Evolutionary conservation across 2,888 invertebrate genomes (phyloP).

Genomic region (Parnassius apollo): DNA sequence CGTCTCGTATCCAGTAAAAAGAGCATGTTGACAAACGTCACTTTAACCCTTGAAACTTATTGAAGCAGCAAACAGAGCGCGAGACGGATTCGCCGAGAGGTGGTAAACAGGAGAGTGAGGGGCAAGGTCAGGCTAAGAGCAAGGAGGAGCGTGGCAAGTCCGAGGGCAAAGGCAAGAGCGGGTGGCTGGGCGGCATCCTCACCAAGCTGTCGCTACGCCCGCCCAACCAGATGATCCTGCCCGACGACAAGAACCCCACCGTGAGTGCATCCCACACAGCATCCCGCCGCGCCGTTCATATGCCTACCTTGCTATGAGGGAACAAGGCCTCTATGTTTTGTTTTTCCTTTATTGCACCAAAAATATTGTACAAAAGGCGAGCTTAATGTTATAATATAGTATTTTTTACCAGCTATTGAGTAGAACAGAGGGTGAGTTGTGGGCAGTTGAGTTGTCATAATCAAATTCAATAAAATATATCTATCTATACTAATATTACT

Average conservation of each 20-base stretch:
- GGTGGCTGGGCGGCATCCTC: conserved; percentile 94
- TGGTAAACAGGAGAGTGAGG: conserved; percentile 8
- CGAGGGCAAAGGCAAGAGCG: conserved; percentile 53
- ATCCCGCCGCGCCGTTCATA: conserved; percentile 34
- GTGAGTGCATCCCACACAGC: conserved; percentile 75
- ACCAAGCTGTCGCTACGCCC: conserved; percentile 90
- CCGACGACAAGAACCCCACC: conserved; percentile 95
- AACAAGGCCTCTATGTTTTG: too few relatives aligned
- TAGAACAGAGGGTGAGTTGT: too few relatives aligned
- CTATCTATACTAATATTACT: too few relatives aligned
- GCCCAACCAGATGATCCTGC: conserved; percentile 97
- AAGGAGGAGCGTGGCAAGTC: conserved; percentile 27
- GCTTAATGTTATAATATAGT: too few relatives aligned
- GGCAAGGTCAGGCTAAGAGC: conserved; percentile 35
- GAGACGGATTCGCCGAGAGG: conserved; percentile 82
- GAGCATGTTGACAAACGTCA: neutral
- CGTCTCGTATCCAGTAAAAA: too few relatives aligned
- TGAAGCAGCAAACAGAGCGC: conserved; percentile 74
- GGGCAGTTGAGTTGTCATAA: too few relatives aligned
- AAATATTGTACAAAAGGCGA: too few relatives aligned
- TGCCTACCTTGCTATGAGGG: conserved; percentile 46
- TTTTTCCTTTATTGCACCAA: too few relatives aligned
- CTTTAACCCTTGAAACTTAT: neutral
- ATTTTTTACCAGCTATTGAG: too few relatives aligned
- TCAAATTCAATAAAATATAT: too few relatives aligned